These are phyloP conservation scores for Trachelus iudaicus DNA, from an alignment of 2,888 invertebrate species.

Conservation along the genomic window DNA sequence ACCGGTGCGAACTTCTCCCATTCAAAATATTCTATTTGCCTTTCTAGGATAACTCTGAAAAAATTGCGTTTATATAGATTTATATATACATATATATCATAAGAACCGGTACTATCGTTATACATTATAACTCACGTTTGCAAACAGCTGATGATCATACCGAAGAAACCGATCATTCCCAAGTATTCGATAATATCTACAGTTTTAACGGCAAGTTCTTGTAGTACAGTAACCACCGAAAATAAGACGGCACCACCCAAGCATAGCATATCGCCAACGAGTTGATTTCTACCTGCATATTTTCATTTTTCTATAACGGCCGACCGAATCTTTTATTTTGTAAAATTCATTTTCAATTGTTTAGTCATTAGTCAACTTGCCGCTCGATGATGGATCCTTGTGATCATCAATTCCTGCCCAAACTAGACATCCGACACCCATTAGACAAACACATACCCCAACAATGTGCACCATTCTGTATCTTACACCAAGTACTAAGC, in stretches of 20 bases:
- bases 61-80: conserved; percentile 6
- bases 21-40: conserved; percentile 74
- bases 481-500: conserved; percentile 79
- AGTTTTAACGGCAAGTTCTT: conserved; percentile 85
- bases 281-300: conserved; percentile 76
- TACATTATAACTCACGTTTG: conserved; percentile 75
- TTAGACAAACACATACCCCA: conserved; percentile 82
- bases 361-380: conserved; percentile 31
- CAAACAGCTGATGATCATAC: conserved; percentile 79
- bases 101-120: not conserved
- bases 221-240: conserved; percentile 82
- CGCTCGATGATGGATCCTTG: conserved; percentile 64
- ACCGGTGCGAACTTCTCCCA: conserved; percentile 74
- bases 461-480: conserved; percentile 81
- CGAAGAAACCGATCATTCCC: conserved; percentile 84
- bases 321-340: not conserved
- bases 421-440: conserved; percentile 85
- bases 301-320: conserved; percentile 7
- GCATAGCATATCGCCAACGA: conserved; percentile 86
- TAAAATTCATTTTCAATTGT: not conserved
- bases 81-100: not conserved
- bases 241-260: conserved; percentile 82
- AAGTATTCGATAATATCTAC: conserved; percentile 83
- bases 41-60: conserved; percentile 73
- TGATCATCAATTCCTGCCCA: conserved; percentile 84